Evolutionary conservation across 1,140 invertebrate species (phyloP), one percentile per base, ranked within the genome.

Genomic region (Psilanteris sp.): DNA sequence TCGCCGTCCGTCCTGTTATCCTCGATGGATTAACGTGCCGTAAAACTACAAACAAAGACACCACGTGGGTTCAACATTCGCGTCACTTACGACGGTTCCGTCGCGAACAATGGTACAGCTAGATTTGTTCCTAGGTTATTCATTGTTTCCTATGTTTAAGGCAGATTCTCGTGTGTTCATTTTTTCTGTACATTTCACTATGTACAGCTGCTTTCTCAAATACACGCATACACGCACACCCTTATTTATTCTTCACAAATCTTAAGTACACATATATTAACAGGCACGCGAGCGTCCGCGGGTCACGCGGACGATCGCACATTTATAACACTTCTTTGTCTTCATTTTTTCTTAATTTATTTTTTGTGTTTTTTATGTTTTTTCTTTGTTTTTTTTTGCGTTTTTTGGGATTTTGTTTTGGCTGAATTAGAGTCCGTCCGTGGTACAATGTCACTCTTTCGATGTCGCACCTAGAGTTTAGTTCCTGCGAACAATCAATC

Each of bases 31-130:
- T 76, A 77, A 79, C 57, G 29, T 74, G 62, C 43, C 39, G 72
- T 52, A 39, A 62, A 68, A 37, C 41, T 79, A 74, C 71, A 74
- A 80, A 84, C 78, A 81, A 81, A 81, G 81, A 80, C 57, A 72
- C 59, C 75, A 78, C 73, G 31, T 71, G 48, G 62, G 67, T 66
- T 64, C 41, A 55, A 39, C 71, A 54, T 50, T 71, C 32, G 31
- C 14, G 15, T 75, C 54, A 24, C 71, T 37, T 32, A 54, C 43
- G 34, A 39, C 24, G 15, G 55, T 9, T 72, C 55, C 41, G 57
- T 72, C 41, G 22, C 50, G 26, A 57, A 55, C 18, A 64, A 72
- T 57, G 39, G 52, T 62, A 43, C 59, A 77, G 79, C 75, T 83
- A 80, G 68, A 81, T 75, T 24, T 66, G 34, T 67, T 44, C 13